Conservation (phyloP, 2,113 vertebrate genomes). For the Halcyon senegalensis region DNA sequence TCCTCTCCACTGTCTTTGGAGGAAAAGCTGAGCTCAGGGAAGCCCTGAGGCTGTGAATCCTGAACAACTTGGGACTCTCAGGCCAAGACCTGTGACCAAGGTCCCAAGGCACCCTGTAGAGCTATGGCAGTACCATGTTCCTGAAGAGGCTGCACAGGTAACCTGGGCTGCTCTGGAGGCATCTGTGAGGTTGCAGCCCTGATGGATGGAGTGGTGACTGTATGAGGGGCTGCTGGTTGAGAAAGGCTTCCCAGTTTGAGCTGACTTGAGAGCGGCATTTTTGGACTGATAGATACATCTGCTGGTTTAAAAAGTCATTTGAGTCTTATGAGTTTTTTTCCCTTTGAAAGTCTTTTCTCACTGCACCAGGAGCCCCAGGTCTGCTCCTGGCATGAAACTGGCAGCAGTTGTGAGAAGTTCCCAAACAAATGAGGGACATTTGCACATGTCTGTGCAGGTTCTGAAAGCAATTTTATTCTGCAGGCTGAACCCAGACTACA, state of each 20-base stretch:
- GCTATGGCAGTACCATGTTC: not conserved
- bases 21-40: not conserved
- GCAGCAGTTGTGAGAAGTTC: not conserved
- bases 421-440: not conserved
- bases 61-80: not conserved
- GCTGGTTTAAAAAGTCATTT: not conserved
- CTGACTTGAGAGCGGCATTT: not conserved
- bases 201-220: not conserved
- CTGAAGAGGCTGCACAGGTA: not conserved
- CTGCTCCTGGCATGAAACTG: not conserved
- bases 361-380: not conserved
- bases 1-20: not conserved
- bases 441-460: not conserved
- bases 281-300: not conserved
- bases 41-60: not conserved
- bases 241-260: not conserved
- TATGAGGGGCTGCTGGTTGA: not conserved
- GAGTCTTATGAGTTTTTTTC: not conserved
- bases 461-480: conserved; percentile 31
- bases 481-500: not conserved
- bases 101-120: not conserved
- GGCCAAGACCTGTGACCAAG: not conserved
- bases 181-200: not conserved
- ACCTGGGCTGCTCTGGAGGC: not conserved
- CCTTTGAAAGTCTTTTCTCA: not conserved